Evolutionary conservation across 2,113 vertebrate species (phyloP), one percentile per base, ranked within the genome.

Genomic region (Hucho hucho): DNA sequence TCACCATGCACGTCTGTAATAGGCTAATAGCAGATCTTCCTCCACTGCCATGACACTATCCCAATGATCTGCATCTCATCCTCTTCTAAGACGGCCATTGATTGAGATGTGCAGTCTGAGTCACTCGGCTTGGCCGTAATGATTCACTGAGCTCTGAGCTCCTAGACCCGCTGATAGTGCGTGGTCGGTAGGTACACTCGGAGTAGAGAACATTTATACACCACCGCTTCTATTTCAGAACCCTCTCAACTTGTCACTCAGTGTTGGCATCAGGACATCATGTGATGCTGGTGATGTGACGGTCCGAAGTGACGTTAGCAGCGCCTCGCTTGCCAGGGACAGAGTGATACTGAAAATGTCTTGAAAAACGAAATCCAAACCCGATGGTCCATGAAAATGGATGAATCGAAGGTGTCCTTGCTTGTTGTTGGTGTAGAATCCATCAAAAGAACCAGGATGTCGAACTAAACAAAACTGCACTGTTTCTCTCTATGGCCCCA

Each of bases 71-170:
- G 29, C 11, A 43, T 47, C 70, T 3, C 59, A 29, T 32, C 28
- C 24, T 32, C 11, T 65, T 59, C 37, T 26, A 49, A 20, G 47
- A 28, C 24, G 13, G 25, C 6, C 26, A 22, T 47, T 46, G 63
- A 16, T 53, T 68, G 70, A 24, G 32, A 63, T 61, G 70, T 73
- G 32, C 49, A 73, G 14, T 61, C 43, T 78, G 71, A 68, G 29
- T 67, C 76, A 78, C 53, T 16, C 58, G 6, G 22, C 14, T 29
- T 14, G 25, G 29, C 14, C 46, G 29, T 18, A 49, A 16, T 63
- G 25, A 70, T 53, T 74, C 67, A 29, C 73, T 13, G 29, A 58
- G 18, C 56, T 74, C 20, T 11, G 28, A 29, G 11, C 65, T 73
- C 20, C 26, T 14, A 68, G 29, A 28, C 49, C 29, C 5, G 29